phyloP scores from a whole-genome alignment of 2,888 invertebrate species.

The Thera obeliscata region DNA sequence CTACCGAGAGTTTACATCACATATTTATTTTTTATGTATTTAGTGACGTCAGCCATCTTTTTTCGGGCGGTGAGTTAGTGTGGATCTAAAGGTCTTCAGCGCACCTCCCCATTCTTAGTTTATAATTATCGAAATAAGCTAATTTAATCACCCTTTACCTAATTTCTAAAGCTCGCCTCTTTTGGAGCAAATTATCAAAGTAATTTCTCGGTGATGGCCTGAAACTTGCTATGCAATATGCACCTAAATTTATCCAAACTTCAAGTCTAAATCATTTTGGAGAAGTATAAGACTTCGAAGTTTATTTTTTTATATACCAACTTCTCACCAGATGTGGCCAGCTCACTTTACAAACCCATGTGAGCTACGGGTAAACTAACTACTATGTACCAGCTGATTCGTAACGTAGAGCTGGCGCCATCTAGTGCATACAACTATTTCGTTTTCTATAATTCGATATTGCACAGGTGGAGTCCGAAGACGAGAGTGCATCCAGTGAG shows the following conservation, averaged over 20 bases:
- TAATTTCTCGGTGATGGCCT: constrained; percentile 15
- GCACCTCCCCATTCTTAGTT: constrained; percentile 37
- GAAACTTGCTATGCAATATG: constrained; percentile 15
- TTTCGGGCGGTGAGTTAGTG: constrained; percentile 71
- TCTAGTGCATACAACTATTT: not conserved
- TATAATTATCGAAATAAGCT: constrained; percentile 23
- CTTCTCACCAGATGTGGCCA: too few relatives aligned
- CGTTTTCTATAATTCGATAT: constrained; percentile 14
- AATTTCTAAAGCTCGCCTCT: not conserved
- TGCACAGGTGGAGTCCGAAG: constrained; percentile 77
- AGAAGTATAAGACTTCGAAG: too few relatives aligned
- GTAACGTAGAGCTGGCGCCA: not conserved
- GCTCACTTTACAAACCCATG: too few relatives aligned
- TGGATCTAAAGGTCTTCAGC: constrained; percentile 48
- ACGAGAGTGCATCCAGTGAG: constrained; percentile 87
- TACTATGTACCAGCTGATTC: too few relatives aligned
- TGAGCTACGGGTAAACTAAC: too few relatives aligned
- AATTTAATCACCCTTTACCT: constrained; percentile 3
- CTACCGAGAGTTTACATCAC: constrained; percentile 5
- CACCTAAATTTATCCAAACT: not conserved
- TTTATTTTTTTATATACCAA: too few relatives aligned
- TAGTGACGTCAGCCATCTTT: constrained; percentile 40
- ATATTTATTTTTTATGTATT: constrained; percentile 40
- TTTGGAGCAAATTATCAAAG: not conserved
- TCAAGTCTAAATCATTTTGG: too few relatives aligned